These are phyloP conservation scores for Butorides virescens DNA, from an alignment of 2,113 vertebrate species.

Conservation along the genomic window DNA sequence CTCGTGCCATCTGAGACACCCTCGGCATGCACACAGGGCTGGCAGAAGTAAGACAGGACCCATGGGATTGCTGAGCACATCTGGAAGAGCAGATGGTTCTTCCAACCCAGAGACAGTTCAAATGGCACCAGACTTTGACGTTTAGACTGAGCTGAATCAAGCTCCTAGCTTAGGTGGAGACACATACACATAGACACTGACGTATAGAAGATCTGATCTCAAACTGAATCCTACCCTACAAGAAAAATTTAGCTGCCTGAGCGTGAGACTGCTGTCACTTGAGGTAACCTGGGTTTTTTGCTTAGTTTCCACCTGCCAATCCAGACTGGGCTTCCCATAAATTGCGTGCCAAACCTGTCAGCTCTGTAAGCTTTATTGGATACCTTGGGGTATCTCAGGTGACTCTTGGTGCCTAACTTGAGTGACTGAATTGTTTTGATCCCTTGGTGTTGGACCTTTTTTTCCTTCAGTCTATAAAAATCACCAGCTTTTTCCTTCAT, in stretches of 20 bases:
- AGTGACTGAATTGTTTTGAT: neutral
- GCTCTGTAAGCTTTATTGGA: neutral
- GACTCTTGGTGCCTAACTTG: neutral
- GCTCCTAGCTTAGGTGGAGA: neutral
- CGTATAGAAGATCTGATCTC: neutral
- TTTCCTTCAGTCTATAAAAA: neutral
- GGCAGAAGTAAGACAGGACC: neutral
- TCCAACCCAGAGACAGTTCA: neutral
- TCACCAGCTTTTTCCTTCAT: neutral
- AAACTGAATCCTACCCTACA: neutral
- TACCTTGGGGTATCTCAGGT: neutral
- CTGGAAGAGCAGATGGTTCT: neutral
- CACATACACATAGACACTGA: neutral
- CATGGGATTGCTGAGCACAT: neutral
- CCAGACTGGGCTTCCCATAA: neutral
- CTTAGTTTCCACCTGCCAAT: neutral
- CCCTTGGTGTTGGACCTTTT: neutral
- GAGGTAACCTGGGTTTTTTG: neutral
- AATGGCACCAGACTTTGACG: neutral
- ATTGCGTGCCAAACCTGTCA: neutral
- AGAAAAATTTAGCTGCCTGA: neutral
- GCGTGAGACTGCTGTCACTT: neutral
- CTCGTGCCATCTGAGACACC: rapidly evolving
- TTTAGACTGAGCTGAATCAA: neutral
- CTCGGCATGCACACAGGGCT: neutral